These are phyloP conservation scores for Scaptomyza reducta DNA, from an alignment of 2,888 invertebrate genomes.

Conservation along the genomic window DNA sequence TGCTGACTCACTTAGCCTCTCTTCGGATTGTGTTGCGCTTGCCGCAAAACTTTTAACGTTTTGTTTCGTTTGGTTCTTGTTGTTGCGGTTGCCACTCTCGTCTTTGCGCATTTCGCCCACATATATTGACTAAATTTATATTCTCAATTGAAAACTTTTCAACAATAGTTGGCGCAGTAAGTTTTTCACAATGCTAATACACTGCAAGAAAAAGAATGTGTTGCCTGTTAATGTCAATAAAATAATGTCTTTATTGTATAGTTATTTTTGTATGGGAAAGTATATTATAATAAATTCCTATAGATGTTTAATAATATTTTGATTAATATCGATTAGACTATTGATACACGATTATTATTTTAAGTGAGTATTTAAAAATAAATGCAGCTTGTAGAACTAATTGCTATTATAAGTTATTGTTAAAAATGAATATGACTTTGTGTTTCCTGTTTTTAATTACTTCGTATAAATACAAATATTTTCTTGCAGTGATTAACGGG, in stretches of 20 bases:
- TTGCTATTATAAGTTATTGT: too few relatives aligned
- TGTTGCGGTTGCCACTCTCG: slow-evolving; percentile 52
- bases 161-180: slow-evolving; percentile 75
- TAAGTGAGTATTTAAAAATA: too few relatives aligned
- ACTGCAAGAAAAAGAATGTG: slow-evolving; percentile 43
- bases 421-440: too few relatives aligned
- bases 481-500: slow-evolving; percentile 34
- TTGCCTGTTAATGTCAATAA: neutral
- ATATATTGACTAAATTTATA: slow-evolving; percentile 81
- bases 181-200: slow-evolving; percentile 74
- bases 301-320: too few relatives aligned
- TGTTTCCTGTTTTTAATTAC: neutral
- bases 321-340: too few relatives aligned
- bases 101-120: slow-evolving; percentile 68
- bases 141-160: slow-evolving; percentile 79
- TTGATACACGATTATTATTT: too few relatives aligned
- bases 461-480: neutral
- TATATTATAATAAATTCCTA: too few relatives aligned
- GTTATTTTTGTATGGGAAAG: neutral
- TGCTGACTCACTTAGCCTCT: slow-evolving; percentile 40
- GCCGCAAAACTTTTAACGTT: slow-evolving; percentile 77
- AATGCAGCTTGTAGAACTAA: too few relatives aligned
- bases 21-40: slow-evolving; percentile 62
- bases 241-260: neutral
- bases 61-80: slow-evolving; percentile 55